Evolutionary conservation across 2,888 invertebrate species (phyloP), one percentile per base, ranked within the genome.

Genomic region (Amphipoea lucens): DNA sequence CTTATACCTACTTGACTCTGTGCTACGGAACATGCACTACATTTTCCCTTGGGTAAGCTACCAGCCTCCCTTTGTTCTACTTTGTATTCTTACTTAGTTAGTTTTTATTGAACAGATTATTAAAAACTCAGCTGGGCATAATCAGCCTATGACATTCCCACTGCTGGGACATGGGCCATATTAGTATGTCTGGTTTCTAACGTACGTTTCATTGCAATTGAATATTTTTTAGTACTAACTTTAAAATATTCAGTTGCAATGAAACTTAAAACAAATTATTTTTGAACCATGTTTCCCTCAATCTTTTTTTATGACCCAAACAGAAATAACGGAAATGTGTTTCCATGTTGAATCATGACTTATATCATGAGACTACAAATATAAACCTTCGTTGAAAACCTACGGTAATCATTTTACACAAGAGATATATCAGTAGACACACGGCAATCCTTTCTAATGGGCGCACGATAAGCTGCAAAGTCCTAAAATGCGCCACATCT

Each of bases 401-500:
- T 48, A 78, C 29, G 78, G 48, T 63, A 63, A 74, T 83, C 40
- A 87, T 85, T 76, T 80, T 85, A 72, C 67, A 73, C 42, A 62
- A 69, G 74, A 79, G 62, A 23, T 74, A 70, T 69, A 68, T 76
- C 69, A 83, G 71, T 60, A 78, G 45, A 73, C 84, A 87, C 84
- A 84, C 62, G 80, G 73, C 69, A 72, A 80, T 87, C 72, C 80
- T 54, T 84, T 84, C n/a, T 87, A 85, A 85, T 87, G 65, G 75
- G 77, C 29, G 74, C 42, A 68, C 68, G 86, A 86, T 86, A 86
- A 86, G 86, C 78, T 85, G 85, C 71, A 87, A 85, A 87, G 71
- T 85, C 78, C 85, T 85, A 85, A 88, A 88, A 85, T 78, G 81
- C 81, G 54, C 54, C 84, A 78, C 78, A 85, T 89, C 79, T 82